Evolutionary conservation across 2,888 invertebrate genomes (phyloP).

Genomic region (Tetramorium bicarinatum): DNA sequence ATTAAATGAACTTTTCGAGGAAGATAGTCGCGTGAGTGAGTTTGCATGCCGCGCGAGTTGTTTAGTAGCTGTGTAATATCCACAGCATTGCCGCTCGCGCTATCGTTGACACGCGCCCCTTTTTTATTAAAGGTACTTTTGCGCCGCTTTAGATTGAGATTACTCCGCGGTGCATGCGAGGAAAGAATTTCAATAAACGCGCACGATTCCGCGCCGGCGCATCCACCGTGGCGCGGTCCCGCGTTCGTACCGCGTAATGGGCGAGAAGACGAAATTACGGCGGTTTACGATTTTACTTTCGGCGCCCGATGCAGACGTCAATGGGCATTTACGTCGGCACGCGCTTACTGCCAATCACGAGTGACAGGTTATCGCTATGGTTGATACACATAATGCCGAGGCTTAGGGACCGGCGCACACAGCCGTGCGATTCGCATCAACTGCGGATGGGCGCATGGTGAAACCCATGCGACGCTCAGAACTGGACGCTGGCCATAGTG

Average conservation of each 20-base stretch:
- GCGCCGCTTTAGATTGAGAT: conserved; percentile 32
- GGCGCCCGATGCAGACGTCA: conserved; percentile 64
- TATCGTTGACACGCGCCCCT: conserved; percentile 22
- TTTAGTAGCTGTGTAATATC: not conserved
- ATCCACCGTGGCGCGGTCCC: not conserved
- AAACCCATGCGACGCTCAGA: conserved; percentile 79
- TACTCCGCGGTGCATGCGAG: conserved; percentile 21
- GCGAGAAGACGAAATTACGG: conserved; percentile 38
- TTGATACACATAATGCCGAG: conserved; percentile 51
- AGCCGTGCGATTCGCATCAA: conserved; percentile 71
- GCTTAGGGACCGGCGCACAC: conserved; percentile 30
- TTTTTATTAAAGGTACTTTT: conserved; percentile 25
- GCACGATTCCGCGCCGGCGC: conserved; percentile 3
- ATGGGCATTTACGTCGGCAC: conserved; percentile 69
- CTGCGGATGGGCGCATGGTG: conserved; percentile 77
- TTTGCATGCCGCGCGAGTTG: conserved; percentile 13
- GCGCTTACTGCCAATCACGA: conserved; percentile 77
- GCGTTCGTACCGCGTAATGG: conserved; percentile 11
- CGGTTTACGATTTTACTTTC: conserved; percentile 65
- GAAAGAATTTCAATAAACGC: conserved; percentile 29
- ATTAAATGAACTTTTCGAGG: not conserved
- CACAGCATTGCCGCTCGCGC: not conserved
- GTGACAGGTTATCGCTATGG: conserved; percentile 72
- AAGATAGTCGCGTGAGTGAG: conserved; percentile 26
- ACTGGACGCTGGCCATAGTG: conserved; percentile 74